Percentiles rank a stretch among this genome's conserved stretches.
These are phyloP conservation scores for Sialia sialis DNA, from an alignment of 2,113 vertebrate genomes.

Conservation along the genomic window DNA sequence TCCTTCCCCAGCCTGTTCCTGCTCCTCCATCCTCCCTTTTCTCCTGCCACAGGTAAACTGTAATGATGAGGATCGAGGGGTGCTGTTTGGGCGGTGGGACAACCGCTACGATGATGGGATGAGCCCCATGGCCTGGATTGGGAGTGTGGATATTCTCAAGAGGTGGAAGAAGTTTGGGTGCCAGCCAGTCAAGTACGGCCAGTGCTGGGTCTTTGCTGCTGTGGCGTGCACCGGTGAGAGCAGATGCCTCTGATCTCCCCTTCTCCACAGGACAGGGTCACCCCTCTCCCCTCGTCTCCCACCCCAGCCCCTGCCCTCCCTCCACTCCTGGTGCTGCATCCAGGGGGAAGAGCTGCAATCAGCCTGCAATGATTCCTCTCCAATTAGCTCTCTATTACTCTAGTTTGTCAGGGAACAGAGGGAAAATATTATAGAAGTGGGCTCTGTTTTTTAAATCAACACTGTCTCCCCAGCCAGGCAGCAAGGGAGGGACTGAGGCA, in stretches of 20 bases:
- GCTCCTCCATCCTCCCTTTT: background rate
- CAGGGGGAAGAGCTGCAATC: background rate
- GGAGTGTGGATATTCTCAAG: slow-evolving; percentile 88
- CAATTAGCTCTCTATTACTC: background rate
- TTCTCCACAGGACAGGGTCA: background rate
- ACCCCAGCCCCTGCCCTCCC: accelerated
- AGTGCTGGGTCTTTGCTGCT: slow-evolving; percentile 98
- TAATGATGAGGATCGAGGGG: slow-evolving; percentile 83
- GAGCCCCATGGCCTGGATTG: slow-evolving; percentile 87
- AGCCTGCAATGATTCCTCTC: background rate
- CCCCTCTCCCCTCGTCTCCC: background rate
- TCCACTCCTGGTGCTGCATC: background rate
- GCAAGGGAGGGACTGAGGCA: background rate
- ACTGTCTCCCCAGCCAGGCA: background rate
- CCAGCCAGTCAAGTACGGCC: slow-evolving; percentile 86
- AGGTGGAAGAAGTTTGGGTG: slow-evolving; percentile 79
- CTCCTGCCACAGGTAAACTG: slow-evolving; percentile 82
- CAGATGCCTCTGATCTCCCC: accelerated
- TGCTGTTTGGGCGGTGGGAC: slow-evolving; percentile 86
- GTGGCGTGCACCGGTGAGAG: slow-evolving; percentile 88
- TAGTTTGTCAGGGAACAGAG: background rate
- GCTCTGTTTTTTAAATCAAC: background rate
- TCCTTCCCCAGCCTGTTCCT: background rate
- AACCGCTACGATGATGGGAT: slow-evolving; percentile 76
- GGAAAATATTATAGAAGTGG: background rate